A percentile compares a stretch with the other conserved stretches of the same genome.
Conservation (phyloP, 2,888 invertebrate species). For the Aelia acuminata region DNA sequence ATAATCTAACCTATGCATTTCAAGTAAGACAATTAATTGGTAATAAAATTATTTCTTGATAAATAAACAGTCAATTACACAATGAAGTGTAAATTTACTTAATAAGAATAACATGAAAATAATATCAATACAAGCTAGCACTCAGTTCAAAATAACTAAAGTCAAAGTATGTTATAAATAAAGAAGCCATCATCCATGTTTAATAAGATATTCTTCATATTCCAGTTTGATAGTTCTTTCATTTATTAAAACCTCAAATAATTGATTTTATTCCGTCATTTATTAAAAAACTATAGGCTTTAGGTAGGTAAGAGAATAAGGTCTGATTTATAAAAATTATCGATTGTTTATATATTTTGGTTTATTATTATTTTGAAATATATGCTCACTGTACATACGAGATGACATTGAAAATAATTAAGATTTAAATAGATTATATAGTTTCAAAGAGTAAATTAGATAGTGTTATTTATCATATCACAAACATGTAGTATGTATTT, state of each 20-base stretch:
- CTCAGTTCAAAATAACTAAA: neutral
- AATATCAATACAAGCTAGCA: neutral
- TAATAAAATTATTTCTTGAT: neutral
- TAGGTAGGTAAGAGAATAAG: neutral
- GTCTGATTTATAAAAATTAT: neutral
- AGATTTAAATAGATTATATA: neutral
- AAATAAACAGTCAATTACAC: slow-evolving; percentile 12
- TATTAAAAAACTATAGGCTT: neutral
- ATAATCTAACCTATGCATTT: slow-evolving; percentile 19
- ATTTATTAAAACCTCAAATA: neutral
- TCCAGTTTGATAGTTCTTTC: neutral
- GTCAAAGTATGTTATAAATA: neutral
- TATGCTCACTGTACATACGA: neutral
- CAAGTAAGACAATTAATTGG: neutral
- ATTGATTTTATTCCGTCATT: neutral
- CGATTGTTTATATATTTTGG: neutral
- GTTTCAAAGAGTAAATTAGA: neutral
- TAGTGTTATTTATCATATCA: neutral
- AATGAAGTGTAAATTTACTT: neutral
- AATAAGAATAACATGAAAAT: neutral
- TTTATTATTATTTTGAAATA: neutral
- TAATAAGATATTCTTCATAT: neutral
- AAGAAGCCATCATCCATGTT: neutral
- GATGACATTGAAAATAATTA: neutral
- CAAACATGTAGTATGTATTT: neutral